phyloP scores from a whole-genome alignment of 2,797 vertebrate species.

The Tachyglossus aculeatus region DNA sequence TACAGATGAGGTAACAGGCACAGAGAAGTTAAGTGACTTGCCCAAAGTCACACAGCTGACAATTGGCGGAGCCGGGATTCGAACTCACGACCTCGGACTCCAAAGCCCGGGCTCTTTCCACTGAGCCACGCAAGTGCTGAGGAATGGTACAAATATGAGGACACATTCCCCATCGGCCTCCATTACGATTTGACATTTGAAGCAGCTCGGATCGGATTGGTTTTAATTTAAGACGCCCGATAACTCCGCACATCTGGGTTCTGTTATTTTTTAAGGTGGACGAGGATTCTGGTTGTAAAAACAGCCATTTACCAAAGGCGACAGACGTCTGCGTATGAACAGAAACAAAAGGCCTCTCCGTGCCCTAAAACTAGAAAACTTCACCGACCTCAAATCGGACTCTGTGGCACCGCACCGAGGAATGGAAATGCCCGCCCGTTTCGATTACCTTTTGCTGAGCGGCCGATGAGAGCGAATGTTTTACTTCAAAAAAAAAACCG shows the following conservation, averaged over 20 bases:
- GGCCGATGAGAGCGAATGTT: constrained; percentile 27
- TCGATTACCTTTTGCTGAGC: constrained; percentile 17
- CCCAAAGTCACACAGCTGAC: too few species aligned
- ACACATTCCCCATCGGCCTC: too few species aligned
- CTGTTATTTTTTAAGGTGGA: constrained; percentile 66
- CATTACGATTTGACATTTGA: too few species aligned
- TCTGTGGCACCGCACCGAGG: background rate
- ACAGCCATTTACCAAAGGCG: constrained; percentile 49
- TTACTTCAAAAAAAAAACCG: constrained; percentile 53
- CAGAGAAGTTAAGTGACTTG: too few species aligned
- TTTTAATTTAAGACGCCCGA: too few species aligned
- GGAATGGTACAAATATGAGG: too few species aligned
- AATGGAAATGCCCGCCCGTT: background rate
- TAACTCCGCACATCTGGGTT: constrained; percentile 69
- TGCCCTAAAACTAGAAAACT: constrained; percentile 1
- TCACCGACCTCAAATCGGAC: constrained; percentile 12
- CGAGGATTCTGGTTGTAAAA: constrained; percentile 63
- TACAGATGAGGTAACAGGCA: too few species aligned
- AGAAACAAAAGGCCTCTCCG: constrained; percentile 28
- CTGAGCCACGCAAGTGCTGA: too few species aligned
- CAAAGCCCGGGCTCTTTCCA: too few species aligned
- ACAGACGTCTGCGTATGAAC: constrained; percentile 10
- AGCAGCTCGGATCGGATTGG: too few species aligned
- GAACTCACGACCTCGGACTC: too few species aligned
- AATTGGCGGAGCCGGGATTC: too few species aligned